These are phyloP conservation scores for Emydura subglobosa DNA, from an alignment of 2,113 vertebrate species.

Conservation along the genomic window DNA sequence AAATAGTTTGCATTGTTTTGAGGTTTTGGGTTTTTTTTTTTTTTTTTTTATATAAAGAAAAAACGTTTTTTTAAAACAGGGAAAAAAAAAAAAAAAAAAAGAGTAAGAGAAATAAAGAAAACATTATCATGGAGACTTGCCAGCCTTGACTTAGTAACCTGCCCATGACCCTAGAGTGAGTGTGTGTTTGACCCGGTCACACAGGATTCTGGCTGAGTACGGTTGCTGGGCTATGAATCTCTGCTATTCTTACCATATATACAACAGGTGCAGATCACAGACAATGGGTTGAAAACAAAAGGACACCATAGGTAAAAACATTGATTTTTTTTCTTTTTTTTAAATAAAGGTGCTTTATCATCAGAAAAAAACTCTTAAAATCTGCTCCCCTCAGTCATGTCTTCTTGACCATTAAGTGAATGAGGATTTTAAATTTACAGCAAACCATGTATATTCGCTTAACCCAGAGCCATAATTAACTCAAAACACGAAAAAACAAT, in stretches of 20 bases:
- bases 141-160: slow-evolving; percentile 84
- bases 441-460: neutral
- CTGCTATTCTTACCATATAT: slow-evolving; percentile 77
- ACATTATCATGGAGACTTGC: slow-evolving; percentile 67
- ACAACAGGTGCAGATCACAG: slow-evolving; percentile 80
- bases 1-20: slow-evolving; percentile 70
- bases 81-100: neutral
- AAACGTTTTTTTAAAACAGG: too few species aligned
- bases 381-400: neutral
- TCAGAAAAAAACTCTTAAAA: neutral
- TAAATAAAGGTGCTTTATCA: neutral
- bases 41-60: slow-evolving; percentile 6
- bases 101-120: slow-evolving; percentile 68
- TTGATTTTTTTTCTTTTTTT: slow-evolving; percentile 40
- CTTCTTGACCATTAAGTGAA: neutral
- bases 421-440: rapidly evolving
- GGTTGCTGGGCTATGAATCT: slow-evolving; percentile 74
- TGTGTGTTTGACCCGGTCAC: slow-evolving; percentile 81
- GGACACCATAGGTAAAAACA: slow-evolving; percentile 45
- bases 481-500: neutral
- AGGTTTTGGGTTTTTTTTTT: neutral
- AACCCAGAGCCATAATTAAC: neutral
- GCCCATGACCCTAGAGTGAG: slow-evolving; percentile 81
- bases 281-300: slow-evolving; percentile 59
- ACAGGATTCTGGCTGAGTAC: slow-evolving; percentile 69